A percentile compares a stretch with the other conserved stretches of the same genome.
Evolutionary conservation across 2,797 vertebrate genomes (phyloP).

Genomic region (Gobionotothen gibberifrons): DNA sequence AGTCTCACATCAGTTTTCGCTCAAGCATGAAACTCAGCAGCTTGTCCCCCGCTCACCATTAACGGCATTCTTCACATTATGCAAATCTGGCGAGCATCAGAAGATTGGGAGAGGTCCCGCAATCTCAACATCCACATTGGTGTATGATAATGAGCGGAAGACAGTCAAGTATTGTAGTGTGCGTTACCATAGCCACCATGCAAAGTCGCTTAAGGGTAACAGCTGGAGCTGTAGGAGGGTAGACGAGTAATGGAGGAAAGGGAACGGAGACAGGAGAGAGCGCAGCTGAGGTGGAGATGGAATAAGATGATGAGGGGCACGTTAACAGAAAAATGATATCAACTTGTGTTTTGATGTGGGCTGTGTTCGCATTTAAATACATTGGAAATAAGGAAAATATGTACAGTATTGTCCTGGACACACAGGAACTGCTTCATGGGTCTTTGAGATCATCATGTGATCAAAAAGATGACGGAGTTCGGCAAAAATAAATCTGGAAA

Average conservation of each 20-base stretch:
- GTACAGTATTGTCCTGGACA: too few relatives aligned
- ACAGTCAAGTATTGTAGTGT: conserved; percentile 5
- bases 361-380: background rate
- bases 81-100: conserved; percentile 27
- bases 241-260: conserved; percentile 16
- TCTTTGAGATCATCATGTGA: background rate
- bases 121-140: conserved; percentile 1
- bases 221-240: conserved; percentile 50
- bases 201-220: conserved; percentile 26
- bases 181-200: conserved; percentile 53
- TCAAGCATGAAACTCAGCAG: conserved; percentile 20
- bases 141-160: conserved; percentile 13
- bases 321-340: background rate
- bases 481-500: conserved; percentile 33
- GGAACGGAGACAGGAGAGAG: background rate
- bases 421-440: background rate
- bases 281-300: conserved; percentile 6
- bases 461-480: conserved; percentile 4
- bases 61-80: conserved; percentile 27
- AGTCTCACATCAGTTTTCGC: conserved; percentile 28
- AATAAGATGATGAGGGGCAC: conserved; percentile 11
- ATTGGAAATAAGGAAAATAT: background rate
- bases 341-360: conserved; percentile 3
- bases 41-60: conserved; percentile 8
- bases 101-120: conserved; percentile 10